phyloP scores from a whole-genome alignment of 2,797 vertebrate genomes.

The Trichosurus vulpecula region DNA sequence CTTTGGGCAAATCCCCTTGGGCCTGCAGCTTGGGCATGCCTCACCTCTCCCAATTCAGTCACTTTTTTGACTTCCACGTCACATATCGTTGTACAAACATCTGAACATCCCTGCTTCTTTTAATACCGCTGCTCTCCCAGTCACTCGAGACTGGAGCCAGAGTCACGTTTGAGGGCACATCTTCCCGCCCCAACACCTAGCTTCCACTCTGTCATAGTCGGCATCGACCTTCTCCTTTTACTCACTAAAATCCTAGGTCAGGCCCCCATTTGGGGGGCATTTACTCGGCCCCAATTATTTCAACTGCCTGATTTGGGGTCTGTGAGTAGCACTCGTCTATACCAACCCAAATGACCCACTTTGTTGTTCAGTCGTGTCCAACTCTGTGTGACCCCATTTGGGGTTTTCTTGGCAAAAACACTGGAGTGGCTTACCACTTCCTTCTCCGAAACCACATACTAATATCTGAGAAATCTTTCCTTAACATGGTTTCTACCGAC shows the following conservation, averaged over 20 bases:
- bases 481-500: not conserved
- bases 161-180: not conserved
- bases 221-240: not conserved
- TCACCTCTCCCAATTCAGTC: no score
- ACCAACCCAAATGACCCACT: not conserved
- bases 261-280: no score
- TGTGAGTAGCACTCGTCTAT: fast-evolving
- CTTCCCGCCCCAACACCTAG: no score
- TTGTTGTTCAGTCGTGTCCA: not conserved
- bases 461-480: not conserved
- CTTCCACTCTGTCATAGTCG: no score
- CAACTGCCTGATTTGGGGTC: not conserved
- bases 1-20: not conserved
- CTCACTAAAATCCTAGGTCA: not conserved
- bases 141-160: not conserved
- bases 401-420: not conserved
- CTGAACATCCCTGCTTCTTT: not conserved
- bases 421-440: not conserved
- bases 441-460: not conserved
- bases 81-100: no score
- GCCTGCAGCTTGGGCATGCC: not conserved
- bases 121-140: not conserved
- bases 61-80: no score
- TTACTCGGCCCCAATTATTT: not conserved
- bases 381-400: not conserved